Percentiles rank a stretch among this genome's conserved stretches.
Conservation (phyloP, 2,888 invertebrate genomes). For the Thecocarcelia acutangulata region DNA sequence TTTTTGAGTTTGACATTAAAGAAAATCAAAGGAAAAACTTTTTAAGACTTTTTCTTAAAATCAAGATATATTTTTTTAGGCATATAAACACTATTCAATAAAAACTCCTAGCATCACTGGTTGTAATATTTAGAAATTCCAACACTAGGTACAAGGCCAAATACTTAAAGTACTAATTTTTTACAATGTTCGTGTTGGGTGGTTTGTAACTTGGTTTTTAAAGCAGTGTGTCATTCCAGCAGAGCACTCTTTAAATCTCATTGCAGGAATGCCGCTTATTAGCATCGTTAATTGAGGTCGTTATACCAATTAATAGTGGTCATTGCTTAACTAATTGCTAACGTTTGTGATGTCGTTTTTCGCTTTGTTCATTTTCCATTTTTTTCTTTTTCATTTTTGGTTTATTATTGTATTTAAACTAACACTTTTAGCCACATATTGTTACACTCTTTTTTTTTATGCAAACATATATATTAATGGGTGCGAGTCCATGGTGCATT, state of each 20-base stretch:
- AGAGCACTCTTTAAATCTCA: background rate
- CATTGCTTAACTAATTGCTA: conserved; percentile 66
- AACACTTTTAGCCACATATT: conserved; percentile 47
- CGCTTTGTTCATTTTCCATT: conserved; percentile 1
- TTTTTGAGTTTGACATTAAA: too few species aligned
- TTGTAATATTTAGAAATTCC: too few species aligned
- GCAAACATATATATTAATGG: conserved; percentile 12
- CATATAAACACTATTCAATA: too few species aligned
- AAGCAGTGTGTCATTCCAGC: conserved; percentile 19
- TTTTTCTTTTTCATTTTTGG: conserved; percentile 15
- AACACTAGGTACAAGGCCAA: too few species aligned
- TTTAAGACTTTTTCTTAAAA: too few species aligned
- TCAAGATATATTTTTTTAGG: too few species aligned
- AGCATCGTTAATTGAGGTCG: conserved; percentile 74
- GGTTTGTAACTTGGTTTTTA: conserved; percentile 65
- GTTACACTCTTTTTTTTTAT: conserved; percentile 25
- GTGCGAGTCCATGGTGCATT: conserved; percentile 58
- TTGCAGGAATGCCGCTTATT: conserved; percentile 41
- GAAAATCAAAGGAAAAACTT: too few species aligned
- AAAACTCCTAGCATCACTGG: too few species aligned
- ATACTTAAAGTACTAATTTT: too few species aligned
- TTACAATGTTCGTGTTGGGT: conserved; percentile 61
- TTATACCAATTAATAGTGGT: conserved; percentile 76
- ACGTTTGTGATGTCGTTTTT: conserved; percentile 46
- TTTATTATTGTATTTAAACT: conserved; percentile 48